Conservation (phyloP, 37 sponge, comb jelly and placozoan species). For the Haliclona indistincta region DNA sequence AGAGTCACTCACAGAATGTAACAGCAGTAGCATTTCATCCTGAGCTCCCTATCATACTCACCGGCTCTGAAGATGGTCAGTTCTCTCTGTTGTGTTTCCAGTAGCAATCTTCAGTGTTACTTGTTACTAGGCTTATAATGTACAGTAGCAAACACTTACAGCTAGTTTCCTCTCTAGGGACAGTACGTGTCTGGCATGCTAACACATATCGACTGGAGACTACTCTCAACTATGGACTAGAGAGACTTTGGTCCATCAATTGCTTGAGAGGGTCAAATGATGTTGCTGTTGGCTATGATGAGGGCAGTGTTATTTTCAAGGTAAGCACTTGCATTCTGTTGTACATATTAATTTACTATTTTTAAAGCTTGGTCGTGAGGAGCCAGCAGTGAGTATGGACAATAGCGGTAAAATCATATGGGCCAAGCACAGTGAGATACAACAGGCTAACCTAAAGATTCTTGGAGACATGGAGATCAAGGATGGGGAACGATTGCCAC, state of each 20-base stretch:
- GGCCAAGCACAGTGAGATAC: slow-evolving; percentile 97
- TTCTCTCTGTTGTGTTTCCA: background rate
- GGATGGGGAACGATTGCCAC: slow-evolving; percentile 93
- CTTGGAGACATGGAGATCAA: slow-evolving; percentile 74
- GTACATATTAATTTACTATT: no score
- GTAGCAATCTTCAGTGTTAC: no score
- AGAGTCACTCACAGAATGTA: slow-evolving; percentile 97
- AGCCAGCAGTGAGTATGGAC: slow-evolving; percentile 99
- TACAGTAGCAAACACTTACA: background rate
- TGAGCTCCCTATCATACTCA: slow-evolving; percentile 91
- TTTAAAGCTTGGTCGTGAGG: slow-evolving; percentile 88
- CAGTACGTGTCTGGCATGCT: slow-evolving; percentile 90
- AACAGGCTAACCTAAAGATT: slow-evolving; percentile 94
- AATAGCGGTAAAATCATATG: slow-evolving; percentile 94
- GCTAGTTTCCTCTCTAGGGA: slow-evolving; percentile 29
- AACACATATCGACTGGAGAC: slow-evolving; percentile 98
- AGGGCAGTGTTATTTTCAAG: slow-evolving; percentile 91
- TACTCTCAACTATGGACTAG: slow-evolving; percentile 97
- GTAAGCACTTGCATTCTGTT: slow-evolving; percentile 31
- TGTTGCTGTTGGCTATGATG: slow-evolving; percentile 94
- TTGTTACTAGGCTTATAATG: background rate
- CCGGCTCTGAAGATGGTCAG: slow-evolving; percentile 93
- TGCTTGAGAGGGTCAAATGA: slow-evolving; percentile 82
- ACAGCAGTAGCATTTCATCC: slow-evolving; percentile 92
- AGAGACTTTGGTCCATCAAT: slow-evolving; percentile 91